Evolutionary conservation across 2,888 invertebrate genomes (phyloP), one percentile per base, ranked within the genome.

Genomic region (Hemithea aestivaria): DNA sequence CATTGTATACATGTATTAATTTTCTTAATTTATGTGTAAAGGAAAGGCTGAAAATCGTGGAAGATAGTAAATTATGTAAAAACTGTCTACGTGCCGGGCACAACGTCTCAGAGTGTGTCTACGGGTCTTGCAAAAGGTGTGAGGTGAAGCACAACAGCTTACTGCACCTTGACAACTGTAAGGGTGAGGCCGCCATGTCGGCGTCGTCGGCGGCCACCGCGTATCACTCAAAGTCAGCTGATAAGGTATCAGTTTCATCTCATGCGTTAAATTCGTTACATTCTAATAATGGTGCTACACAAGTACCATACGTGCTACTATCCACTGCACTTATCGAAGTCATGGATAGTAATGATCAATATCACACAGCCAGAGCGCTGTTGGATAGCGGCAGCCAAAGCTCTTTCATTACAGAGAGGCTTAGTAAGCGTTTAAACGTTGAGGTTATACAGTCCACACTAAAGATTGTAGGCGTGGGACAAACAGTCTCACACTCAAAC

Each of bases 371-470:
- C 16, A 2, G 16, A 16, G 16, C 16, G 16, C 10, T 40, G 4
- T 16, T 34, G 6, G 34, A 40, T n/a, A 40, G 27, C 23, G 40
- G 54, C 5, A 50, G 48, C 31, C 46, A 51, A n/a, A 34, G 39
- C 5, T 46, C 47, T 16, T 48, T 57, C 23, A 46, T 54, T 20
- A 40, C 46, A 2, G 24, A 56, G 27, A 25, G 39, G 22, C 27
- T 53, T 4, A 16, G 16, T 5, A 16, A 16, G 5, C 16, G 16
- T 16, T 16, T 16, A 16, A 16, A 16, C 16, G 5, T 16, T 4
- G 16, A 2, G 5, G 16, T 16, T 16, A 16, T 16, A 57, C 53
- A 54, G 52, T 58, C 52, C 51, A 56, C 50, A 36, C 20, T 47
- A 2, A 24, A 35, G 10, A 40, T 58, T 6, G 28, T 32, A 9